These are phyloP conservation scores for Trichosurus vulpecula DNA, from an alignment of 2,797 vertebrate species.

Conservation along the genomic window DNA sequence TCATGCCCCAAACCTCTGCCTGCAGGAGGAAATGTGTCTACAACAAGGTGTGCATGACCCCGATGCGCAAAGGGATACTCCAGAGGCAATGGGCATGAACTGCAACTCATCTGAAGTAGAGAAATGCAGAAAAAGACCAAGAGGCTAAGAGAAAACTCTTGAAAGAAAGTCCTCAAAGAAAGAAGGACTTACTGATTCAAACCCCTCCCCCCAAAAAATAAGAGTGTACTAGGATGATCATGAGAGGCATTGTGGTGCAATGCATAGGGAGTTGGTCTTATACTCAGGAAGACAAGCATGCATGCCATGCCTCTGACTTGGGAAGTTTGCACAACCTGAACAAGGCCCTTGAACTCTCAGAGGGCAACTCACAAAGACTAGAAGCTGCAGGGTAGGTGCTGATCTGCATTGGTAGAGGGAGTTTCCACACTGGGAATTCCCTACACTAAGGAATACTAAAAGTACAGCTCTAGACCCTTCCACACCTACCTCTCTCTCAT, in stretches of 20 bases:
- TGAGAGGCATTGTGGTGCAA: not conserved
- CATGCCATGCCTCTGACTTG: not conserved
- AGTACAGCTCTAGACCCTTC: not conserved
- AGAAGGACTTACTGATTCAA: not conserved
- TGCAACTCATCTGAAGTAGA: not conserved
- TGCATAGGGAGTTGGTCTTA: not conserved
- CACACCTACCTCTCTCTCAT: not conserved
- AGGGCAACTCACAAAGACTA: not conserved
- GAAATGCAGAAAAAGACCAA: not conserved
- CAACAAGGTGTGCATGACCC: not conserved
- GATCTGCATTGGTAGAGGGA: not conserved
- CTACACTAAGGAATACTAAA: not conserved
- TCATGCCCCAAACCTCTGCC: not conserved
- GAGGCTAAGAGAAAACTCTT: not conserved
- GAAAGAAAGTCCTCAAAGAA: not conserved
- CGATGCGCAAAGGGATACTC: not conserved
- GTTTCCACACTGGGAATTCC: not conserved
- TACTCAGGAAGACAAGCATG: not conserved
- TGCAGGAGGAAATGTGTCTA: not conserved
- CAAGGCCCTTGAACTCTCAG: not conserved
- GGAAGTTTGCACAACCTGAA: not conserved
- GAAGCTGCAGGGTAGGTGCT: not conserved
- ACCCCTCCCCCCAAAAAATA: not conserved
- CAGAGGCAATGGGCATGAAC: not conserved
- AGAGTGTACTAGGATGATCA: not conserved